A percentile compares a stretch with the other conserved stretches of the same genome.
These are phyloP conservation scores for Paelopatides confundens DNA, from an alignment of 53 echinoderm and acorn worm genomes.

Conservation along the genomic window DNA sequence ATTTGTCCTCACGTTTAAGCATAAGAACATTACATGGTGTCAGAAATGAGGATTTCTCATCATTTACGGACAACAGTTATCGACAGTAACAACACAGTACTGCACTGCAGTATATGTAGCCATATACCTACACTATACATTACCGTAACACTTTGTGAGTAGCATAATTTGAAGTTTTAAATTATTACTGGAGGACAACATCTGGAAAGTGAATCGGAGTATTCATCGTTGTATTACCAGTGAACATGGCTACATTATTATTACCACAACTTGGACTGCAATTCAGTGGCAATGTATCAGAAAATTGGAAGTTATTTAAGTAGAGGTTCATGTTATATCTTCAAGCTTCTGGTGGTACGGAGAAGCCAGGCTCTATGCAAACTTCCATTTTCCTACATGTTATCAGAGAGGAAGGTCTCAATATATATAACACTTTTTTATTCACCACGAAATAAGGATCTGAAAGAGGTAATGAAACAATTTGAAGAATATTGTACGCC, in stretches of 20 bases:
- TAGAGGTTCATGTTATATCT: constrained; percentile 56
- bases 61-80: too few species aligned
- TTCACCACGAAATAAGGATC: constrained; percentile 35
- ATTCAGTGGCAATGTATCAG: constrained; percentile 65
- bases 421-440: constrained; percentile 66
- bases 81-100: too few species aligned
- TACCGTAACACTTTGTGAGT: too few species aligned
- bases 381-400: constrained; percentile 52
- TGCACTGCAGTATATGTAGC: too few species aligned
- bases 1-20: too few species aligned
- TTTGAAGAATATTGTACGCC: constrained; percentile 69
- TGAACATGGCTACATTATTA: not conserved
- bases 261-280: constrained; percentile 41
- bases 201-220: too few species aligned
- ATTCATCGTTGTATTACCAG: too few species aligned
- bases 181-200: too few species aligned
- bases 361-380: constrained; percentile 17
- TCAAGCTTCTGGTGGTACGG: constrained; percentile 26
- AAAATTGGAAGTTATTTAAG: constrained; percentile 65
- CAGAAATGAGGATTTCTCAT: too few species aligned
- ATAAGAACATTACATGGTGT: too few species aligned
- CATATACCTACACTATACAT: too few species aligned
- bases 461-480: constrained; percentile 36
- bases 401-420: constrained; percentile 41
- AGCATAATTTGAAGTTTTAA: too few species aligned